Evolutionary conservation across 1,140 invertebrate genomes (phyloP).

Genomic region (Bombus waltoni): DNA sequence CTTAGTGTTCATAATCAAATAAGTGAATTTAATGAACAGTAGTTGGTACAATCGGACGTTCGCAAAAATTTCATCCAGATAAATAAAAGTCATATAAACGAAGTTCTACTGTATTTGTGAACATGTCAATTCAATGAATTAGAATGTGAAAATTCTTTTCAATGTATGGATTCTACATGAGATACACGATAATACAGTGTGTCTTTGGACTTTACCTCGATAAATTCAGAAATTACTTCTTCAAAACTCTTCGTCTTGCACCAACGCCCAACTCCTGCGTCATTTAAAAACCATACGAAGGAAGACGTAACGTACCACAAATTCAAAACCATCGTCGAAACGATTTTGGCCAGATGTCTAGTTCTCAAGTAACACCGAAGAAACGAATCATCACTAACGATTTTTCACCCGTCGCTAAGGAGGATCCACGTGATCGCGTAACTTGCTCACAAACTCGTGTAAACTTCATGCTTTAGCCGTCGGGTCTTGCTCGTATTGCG

Average conservation of each 20-base stretch:
- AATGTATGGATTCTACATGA: not conserved
- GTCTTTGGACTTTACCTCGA: too few relatives aligned
- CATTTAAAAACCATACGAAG: not conserved
- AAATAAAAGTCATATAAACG: too few relatives aligned
- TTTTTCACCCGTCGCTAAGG: not conserved
- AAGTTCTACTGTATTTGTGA: not conserved
- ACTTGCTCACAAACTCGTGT: not conserved
- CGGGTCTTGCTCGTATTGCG: conserved; percentile 52
- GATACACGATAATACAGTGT: too few relatives aligned
- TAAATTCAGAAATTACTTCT: too few relatives aligned
- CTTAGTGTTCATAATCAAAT: not conserved
- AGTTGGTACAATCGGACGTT: not conserved
- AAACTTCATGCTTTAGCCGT: too few relatives aligned
- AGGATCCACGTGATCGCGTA: too few relatives aligned
- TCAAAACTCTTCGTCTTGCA: too few relatives aligned
- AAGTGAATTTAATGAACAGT: not conserved
- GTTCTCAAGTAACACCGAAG: not conserved
- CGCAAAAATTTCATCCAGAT: too few relatives aligned
- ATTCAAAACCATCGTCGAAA: not conserved
- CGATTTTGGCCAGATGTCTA: not conserved
- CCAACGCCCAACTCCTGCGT: too few relatives aligned
- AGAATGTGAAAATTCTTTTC: not conserved
- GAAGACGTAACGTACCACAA: not conserved
- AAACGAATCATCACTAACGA: not conserved
- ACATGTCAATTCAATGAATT: not conserved